Base-by-base conservation (phyloP, 1,140 invertebrate species). In the Conus ventricosus region DNA sequence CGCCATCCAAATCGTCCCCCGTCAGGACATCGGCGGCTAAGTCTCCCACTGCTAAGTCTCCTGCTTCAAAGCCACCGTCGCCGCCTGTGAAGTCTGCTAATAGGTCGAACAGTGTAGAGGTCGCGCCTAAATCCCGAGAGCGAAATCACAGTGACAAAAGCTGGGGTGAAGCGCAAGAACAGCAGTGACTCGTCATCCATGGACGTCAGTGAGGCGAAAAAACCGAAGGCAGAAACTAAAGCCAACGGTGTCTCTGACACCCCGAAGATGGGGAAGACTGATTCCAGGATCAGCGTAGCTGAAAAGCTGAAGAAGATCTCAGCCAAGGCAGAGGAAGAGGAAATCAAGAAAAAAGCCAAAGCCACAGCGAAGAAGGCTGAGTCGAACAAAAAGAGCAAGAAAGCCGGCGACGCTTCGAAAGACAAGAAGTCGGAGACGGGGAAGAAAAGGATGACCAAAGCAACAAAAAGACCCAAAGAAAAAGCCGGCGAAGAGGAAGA, bases 281-380 rank as follows among this genome's bases (percentile, higher is more conserved):
- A 86, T 23, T 71, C 85, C 53, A 71, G 54, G 67, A 85, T 39
- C 57, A 39, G 51, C 25, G 39, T 85, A n/a, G 75, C 53, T 17
- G 75, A 86, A 27, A 75, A 86, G 39, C 63, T 75, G 53, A 86
- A 71, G 75, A 55, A 86, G n/a, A 86, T 71, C 39, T 86, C 85
- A 3, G 57, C 85, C 63, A 86, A 76, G 54, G 75, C 75, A 5
- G 67, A 71, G 39, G 39, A 13, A 4, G 75, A 25, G 13, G 51
- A 76, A 53, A 5, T 4, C 23, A 86, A 51, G 67, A 71, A 71
- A n/a, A 27, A 81, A n/a, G 63, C 60, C 17, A 25, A 53, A 20
- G 85, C 20, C 8, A 76, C 13, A 20, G 51, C 55, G 71, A 87
- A 87, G 75, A 87, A 55, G 53, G 85, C 71, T 0, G 82, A 60